A percentile compares a stretch with the other conserved stretches of the same genome.
phyloP scores from a whole-genome alignment of 2,113 vertebrate species.

The Cairina moschata region DNA sequence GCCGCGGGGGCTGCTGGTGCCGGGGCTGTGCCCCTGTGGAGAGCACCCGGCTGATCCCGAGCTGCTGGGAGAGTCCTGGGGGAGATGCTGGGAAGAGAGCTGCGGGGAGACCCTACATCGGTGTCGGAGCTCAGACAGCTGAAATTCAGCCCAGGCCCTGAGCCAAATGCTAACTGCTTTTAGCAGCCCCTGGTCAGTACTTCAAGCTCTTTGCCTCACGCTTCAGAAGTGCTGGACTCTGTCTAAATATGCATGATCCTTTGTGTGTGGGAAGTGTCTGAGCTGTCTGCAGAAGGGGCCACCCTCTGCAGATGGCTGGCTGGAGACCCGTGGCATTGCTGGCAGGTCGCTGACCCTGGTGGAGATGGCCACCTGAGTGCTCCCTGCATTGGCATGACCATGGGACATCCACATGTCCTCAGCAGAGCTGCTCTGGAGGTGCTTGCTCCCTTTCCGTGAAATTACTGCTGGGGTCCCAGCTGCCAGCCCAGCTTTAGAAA shows the following conservation, averaged over 20 bases:
- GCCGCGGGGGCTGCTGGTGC: neutral
- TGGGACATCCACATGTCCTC: no score
- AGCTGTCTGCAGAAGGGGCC: neutral
- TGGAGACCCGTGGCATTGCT: neutral
- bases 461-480: neutral
- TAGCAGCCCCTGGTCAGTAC: neutral
- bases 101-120: neutral
- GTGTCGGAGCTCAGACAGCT: neutral
- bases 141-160: neutral
- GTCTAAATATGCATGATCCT: neutral
- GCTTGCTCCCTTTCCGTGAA: neutral
- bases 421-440: neutral
- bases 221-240: neutral
- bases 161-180: neutral
- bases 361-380: neutral
- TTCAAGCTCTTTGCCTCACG: neutral
- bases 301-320: neutral
- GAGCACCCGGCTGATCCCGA: neutral
- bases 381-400: neutral
- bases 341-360: neutral
- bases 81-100: neutral
- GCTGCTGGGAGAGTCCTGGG: neutral
- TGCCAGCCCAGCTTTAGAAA: neutral
- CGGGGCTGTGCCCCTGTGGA: neutral
- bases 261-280: neutral